Conservation (phyloP, 2,888 invertebrate genomes). For the Aromia moschata region DNA sequence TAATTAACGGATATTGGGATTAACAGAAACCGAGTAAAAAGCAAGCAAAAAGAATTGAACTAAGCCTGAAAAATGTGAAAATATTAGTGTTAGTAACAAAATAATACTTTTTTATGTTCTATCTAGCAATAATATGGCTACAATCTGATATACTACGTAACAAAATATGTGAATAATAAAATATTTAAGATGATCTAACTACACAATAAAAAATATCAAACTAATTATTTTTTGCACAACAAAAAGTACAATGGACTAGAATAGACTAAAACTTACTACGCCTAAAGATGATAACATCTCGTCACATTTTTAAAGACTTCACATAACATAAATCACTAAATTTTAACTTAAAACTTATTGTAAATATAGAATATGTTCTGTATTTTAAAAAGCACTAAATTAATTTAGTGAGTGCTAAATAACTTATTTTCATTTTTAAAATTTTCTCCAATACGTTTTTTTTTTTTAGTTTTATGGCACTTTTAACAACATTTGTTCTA, state of each 20-base stretch:
- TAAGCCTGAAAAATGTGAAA: neutral
- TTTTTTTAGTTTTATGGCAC: no score
- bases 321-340: no score
- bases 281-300: no score
- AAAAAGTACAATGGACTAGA: slow-evolving; percentile 26
- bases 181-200: neutral
- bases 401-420: no score
- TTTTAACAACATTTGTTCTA: no score
- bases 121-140: slow-evolving; percentile 10
- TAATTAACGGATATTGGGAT: neutral
- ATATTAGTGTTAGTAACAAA: slow-evolving; percentile 16
- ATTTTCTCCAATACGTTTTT: no score
- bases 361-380: no score
- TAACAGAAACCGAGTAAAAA: neutral
- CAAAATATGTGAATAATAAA: neutral
- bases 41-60: neutral
- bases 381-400: no score
- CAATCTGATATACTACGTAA: slow-evolving; percentile 12
- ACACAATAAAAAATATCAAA: neutral
- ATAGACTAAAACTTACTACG: slow-evolving; percentile 3
- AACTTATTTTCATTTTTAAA: no score
- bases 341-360: no score
- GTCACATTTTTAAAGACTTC: no score
- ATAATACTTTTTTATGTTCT: slow-evolving; percentile 14
- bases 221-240: slow-evolving; percentile 19